Evolutionary conservation across 2,113 vertebrate genomes (phyloP).

Genomic region (Sialia sialis): DNA sequence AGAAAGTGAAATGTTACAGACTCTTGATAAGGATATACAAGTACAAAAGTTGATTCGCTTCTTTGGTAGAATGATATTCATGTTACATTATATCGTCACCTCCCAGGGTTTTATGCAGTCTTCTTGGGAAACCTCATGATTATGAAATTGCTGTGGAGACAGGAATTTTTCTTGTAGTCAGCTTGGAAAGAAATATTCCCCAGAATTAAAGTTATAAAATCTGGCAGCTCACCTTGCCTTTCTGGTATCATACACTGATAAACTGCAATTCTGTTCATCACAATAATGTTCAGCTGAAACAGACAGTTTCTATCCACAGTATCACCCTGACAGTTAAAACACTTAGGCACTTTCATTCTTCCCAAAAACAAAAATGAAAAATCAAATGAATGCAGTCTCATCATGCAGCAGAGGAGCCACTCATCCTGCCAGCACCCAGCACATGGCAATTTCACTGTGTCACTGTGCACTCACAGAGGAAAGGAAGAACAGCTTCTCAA

Average conservation of each 20-base stretch:
- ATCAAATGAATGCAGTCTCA: neutral
- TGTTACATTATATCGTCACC: accelerated
- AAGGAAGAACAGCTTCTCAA: neutral
- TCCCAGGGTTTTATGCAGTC: neutral
- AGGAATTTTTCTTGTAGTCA: neutral
- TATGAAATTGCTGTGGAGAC: neutral
- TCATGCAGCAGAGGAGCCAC: neutral
- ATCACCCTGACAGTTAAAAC: neutral
- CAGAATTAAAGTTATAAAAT: neutral
- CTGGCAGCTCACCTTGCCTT: neutral
- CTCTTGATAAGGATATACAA: neutral
- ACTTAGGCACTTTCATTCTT: neutral
- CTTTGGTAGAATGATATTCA: neutral
- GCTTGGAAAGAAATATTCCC: neutral
- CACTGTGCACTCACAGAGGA: accelerated
- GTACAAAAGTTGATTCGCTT: neutral
- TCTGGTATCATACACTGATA: neutral
- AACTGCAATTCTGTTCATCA: neutral
- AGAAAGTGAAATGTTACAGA: neutral
- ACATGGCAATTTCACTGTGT: neutral
- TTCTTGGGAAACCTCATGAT: neutral
- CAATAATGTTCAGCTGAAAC: neutral
- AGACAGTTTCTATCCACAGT: neutral
- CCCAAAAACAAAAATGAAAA: neutral
- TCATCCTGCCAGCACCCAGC: neutral